phyloP scores from a whole-genome alignment of 2,888 invertebrate species.

The Microplitis deprimator region DNA sequence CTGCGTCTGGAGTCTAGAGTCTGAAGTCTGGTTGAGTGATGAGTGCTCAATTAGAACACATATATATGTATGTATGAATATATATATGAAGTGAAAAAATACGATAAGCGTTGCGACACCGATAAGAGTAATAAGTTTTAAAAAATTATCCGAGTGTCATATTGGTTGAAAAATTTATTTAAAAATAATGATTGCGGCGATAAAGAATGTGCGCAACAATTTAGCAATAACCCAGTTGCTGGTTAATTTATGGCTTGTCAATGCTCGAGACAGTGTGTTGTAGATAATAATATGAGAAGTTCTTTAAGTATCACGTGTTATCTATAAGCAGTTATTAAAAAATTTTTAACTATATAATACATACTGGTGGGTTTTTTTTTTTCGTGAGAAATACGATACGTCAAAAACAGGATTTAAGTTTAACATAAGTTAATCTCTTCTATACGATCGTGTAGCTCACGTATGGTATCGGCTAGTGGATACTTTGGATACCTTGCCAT shows the following conservation, averaged over 20 bases:
- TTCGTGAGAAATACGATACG: not conserved
- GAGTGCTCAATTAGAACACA: conserved; percentile 4
- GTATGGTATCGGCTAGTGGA: not conserved
- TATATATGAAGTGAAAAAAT: not conserved
- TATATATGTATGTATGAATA: not conserved
- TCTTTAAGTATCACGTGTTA: not conserved
- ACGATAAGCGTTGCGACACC: not conserved
- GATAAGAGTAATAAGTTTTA: not conserved
- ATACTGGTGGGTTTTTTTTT: not conserved
- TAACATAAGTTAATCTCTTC: not conserved
- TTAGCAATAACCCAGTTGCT: not conserved
- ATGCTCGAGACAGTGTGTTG: not conserved
- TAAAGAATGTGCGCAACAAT: not conserved
- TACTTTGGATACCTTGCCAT: not conserved
- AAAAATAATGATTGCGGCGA: not conserved
- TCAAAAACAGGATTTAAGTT: not conserved
- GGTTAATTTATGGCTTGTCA: not conserved
- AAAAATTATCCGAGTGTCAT: not conserved
- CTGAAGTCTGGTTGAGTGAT: conserved; percentile 24
- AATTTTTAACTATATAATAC: not conserved
- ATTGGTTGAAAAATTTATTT: not conserved
- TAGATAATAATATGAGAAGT: not conserved
- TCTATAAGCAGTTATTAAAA: conserved; percentile 1
- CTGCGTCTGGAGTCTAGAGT: conserved; percentile 18
- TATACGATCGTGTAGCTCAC: not conserved